A percentile compares a stretch with the other conserved stretches of the same genome.
Evolutionary conservation across 2,888 invertebrate species (phyloP).

Genomic region (Drosophila anceps): DNA sequence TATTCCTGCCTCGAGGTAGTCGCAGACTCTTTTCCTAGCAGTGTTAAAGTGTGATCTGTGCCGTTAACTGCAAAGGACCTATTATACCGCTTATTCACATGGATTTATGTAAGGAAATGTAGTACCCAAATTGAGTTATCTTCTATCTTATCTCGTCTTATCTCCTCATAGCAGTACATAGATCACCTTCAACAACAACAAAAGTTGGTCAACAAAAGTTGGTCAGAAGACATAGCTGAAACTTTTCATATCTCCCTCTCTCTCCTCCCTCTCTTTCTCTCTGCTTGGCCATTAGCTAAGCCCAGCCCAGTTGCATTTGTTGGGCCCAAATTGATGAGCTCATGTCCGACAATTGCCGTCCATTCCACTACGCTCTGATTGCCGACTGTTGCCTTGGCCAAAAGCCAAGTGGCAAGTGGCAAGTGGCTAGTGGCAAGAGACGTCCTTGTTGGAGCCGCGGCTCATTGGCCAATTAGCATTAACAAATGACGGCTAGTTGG

Average conservation of each 20-base stretch:
- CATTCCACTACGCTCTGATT: slow-evolving; percentile 42
- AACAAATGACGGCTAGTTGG: slow-evolving; percentile 80
- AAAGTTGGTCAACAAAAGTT: no score
- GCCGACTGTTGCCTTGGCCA: slow-evolving; percentile 23
- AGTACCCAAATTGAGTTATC: not conserved
- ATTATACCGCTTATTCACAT: not conserved
- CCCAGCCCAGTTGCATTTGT: slow-evolving; percentile 10
- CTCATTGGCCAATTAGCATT: slow-evolving; percentile 80
- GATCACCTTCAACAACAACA: no score
- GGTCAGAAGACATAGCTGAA: not conserved
- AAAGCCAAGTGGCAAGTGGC: slow-evolving; percentile 11
- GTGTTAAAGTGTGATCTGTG: no score
- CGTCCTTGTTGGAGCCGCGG: slow-evolving; percentile 27
- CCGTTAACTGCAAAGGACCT: not conserved
- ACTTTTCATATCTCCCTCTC: not conserved
- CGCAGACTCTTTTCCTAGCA: no score
- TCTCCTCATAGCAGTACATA: not conserved
- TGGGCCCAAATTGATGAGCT: slow-evolving; percentile 51
- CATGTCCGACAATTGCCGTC: slow-evolving; percentile 46
- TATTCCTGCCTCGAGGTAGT: no score
- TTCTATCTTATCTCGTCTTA: not conserved
- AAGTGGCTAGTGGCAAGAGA: slow-evolving; percentile 6
- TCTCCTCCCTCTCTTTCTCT: not conserved
- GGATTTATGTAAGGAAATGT: not conserved
- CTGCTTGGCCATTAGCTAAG: not conserved